A percentile compares a stretch with the other conserved stretches of the same genome.
These are phyloP conservation scores for Philantomba maxwellii DNA, from an alignment of 2,113 vertebrate species.

Conservation along the genomic window DNA sequence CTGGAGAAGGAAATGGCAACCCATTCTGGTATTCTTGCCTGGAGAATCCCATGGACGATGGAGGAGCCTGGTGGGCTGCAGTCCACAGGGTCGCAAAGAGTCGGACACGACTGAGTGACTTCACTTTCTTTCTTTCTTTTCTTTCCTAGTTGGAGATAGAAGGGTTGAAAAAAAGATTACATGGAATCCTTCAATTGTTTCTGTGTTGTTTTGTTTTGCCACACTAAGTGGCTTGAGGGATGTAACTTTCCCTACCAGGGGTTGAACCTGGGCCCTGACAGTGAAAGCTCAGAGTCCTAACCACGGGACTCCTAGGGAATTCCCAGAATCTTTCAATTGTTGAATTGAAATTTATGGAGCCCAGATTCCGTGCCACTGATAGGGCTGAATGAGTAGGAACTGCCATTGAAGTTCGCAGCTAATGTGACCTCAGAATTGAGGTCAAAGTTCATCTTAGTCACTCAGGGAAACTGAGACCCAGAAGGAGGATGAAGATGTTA, in stretches of 20 bases:
- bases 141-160: neutral
- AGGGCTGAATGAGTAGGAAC: neutral
- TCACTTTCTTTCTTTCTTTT: no score
- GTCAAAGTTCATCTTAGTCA: neutral
- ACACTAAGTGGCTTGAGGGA: neutral
- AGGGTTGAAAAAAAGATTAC: neutral
- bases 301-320: neutral
- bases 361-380: neutral
- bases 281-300: neutral
- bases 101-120: no score
- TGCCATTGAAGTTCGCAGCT: neutral
- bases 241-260: neutral
- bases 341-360: neutral
- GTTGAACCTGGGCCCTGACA: neutral
- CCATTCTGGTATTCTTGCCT: no score
- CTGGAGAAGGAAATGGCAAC: no score
- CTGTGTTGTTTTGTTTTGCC: neutral
- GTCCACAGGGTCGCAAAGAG: no score
- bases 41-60: no score
- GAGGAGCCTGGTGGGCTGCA: no score
- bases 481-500: neutral
- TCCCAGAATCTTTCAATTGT: neutral
- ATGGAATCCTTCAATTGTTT: neutral
- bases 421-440: neutral
- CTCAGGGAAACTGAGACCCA: neutral